Base-by-base conservation (phyloP, 1,140 invertebrate genomes). In the Acyrthosiphon pisum region DNA sequence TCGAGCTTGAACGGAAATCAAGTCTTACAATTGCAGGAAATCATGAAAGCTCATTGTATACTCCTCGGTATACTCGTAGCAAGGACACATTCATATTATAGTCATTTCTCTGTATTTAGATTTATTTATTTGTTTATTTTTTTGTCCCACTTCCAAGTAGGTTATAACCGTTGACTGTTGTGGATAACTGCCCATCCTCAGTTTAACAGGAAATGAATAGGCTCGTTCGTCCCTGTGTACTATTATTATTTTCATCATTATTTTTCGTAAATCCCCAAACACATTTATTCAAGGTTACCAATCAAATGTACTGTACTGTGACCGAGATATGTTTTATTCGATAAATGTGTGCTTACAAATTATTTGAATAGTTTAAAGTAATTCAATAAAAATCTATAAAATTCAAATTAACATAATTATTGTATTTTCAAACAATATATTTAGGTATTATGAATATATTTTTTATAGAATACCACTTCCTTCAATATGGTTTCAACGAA, bases 21-120 rank as follows among this genome's bases (percentile, higher is more conserved):
- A 56, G 53, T 44, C 48, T 90, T 90, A 90, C 56, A 90, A 90
- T 90, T 90, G 37, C 89, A 90, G 89, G 89, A 90, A 90, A 90
- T 68, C 89, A 90, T 26, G 89, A 90, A 90, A 90, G 89, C 56
- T 90, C 37, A 90, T 90, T 44, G 53, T 90, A 88, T 68, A 60
- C 26, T 90, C 41, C 26, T 60, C 68, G 23, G 53, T 90, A 88
- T 68, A 60, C 26, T 90, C 41, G 37, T 60, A 90, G 23, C 37
- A 23, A 90, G 41, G 56, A 60, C 88, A 90, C 30, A 30, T 14
- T 22, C 3, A 37, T 35, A 26, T 86, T 26, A 86, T 60, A 90
- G 87, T 56, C 18, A 90, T 68, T 90, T 26, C 37, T 90, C 30
- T 9, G 37, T 68, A 30, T 90, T 90, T 90, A 11, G 60, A 90